phyloP scores from a whole-genome alignment of 2,888 invertebrate species.

The Netelia virgata region DNA sequence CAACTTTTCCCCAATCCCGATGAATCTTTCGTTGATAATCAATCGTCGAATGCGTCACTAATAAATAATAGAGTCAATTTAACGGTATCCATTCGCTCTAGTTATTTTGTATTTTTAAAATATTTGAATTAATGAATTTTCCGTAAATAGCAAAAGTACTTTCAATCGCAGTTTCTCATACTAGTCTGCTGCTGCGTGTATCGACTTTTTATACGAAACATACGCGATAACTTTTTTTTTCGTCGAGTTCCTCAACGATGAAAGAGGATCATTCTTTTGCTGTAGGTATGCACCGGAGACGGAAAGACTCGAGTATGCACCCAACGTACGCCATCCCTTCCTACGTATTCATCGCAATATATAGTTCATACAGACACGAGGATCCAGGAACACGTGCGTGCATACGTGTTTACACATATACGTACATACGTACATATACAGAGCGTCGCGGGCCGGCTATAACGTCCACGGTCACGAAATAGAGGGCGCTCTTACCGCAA shows the following conservation, averaged over 20 bases:
- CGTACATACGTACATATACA: background rate
- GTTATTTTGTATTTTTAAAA: too few relatives aligned
- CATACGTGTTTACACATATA: slow-evolving; percentile 16
- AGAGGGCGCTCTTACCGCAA: slow-evolving; percentile 79
- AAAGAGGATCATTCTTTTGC: slow-evolving; percentile 42
- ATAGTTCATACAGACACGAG: background rate
- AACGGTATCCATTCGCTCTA: too few relatives aligned
- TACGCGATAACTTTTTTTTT: slow-evolving; percentile 5
- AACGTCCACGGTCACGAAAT: slow-evolving; percentile 74
- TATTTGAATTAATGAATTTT: too few relatives aligned
- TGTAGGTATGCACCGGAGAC: slow-evolving; percentile 30
- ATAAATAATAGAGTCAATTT: too few relatives aligned
- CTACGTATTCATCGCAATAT: slow-evolving; percentile 33
- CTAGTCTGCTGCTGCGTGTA: background rate
- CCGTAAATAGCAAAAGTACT: too few relatives aligned
- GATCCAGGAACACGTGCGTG: background rate
- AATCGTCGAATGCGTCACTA: too few relatives aligned
- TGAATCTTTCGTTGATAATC: too few relatives aligned
- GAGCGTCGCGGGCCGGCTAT: slow-evolving; percentile 56
- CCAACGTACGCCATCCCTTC: slow-evolving; percentile 24
- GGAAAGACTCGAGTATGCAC: slow-evolving; percentile 47
- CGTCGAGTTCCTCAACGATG: slow-evolving; percentile 20
- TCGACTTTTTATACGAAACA: background rate
- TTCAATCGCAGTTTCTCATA: too few relatives aligned
- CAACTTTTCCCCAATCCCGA: too few relatives aligned